Conservation (phyloP, 35 echinoderm and acorn worm species). For the Hemicentrotus pulcherrimus region DNA sequence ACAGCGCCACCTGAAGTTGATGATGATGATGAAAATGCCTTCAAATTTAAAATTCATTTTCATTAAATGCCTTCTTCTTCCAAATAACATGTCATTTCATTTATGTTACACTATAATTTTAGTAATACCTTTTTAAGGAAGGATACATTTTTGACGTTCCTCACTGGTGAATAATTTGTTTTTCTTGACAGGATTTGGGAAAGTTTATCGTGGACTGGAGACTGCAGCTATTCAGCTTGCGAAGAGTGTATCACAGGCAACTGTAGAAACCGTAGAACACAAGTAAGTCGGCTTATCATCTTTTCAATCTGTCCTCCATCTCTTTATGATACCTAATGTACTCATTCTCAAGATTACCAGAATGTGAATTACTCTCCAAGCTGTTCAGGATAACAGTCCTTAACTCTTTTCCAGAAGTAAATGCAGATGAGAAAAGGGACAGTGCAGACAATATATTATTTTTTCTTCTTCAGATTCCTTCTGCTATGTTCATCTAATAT, state of each 20-base stretch:
- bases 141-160: too few species aligned
- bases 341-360: not conserved
- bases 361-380: not conserved
- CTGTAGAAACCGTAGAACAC: conserved; percentile 83
- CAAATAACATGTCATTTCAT: too few species aligned
- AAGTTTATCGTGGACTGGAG: conserved; percentile 73
- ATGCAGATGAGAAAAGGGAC: too few species aligned
- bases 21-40: too few species aligned
- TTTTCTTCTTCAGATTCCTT: not conserved
- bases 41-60: too few species aligned
- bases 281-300: conserved; percentile 58
- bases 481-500: not conserved
- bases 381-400: too few species aligned
- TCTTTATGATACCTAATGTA: not conserved
- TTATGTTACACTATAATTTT: too few species aligned
- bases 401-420: not conserved
- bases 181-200: conserved; percentile 73
- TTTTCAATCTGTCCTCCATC: not conserved
- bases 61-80: too few species aligned
- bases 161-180: not conserved
- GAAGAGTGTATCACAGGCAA: conserved; percentile 83
- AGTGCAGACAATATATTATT: too few species aligned
- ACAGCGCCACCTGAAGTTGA: too few species aligned
- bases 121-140: too few species aligned
- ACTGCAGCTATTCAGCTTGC: conserved; percentile 72